These are phyloP conservation scores for Atrichornis clamosus DNA, from an alignment of 2,113 vertebrate genomes.

Conservation along the genomic window DNA sequence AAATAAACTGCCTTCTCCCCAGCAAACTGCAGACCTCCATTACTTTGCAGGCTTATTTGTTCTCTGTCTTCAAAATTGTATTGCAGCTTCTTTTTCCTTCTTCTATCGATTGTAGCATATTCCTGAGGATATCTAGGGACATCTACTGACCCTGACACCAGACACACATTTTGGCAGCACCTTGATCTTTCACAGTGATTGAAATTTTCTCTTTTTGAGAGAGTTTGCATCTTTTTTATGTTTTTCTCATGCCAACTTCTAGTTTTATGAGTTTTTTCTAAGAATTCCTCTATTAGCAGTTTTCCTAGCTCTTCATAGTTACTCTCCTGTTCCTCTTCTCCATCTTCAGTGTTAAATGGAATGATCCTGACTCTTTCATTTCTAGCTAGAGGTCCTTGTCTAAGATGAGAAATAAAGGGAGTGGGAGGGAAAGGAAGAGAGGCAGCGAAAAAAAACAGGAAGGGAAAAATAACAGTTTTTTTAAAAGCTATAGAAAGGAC, in stretches of 20 bases:
- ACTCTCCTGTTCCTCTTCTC: constrained; percentile 81
- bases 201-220: constrained; percentile 27
- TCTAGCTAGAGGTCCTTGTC: constrained; percentile 78
- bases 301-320: constrained; percentile 77
- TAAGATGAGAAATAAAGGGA: constrained; percentile 54
- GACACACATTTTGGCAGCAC: constrained; percentile 34
- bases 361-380: constrained; percentile 86
- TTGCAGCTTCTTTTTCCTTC: constrained; percentile 79
- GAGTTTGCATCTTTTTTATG: constrained; percentile 24
- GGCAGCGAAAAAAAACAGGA: constrained; percentile 42
- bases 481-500: background rate
- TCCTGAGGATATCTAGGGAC: constrained; percentile 80
- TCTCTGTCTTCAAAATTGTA: constrained; percentile 51
- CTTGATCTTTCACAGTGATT: constrained; percentile 45
- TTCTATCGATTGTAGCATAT: constrained; percentile 85
- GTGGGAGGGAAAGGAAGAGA: constrained; percentile 36
- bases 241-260: constrained; percentile 79
- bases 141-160: constrained; percentile 47
- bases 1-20: background rate
- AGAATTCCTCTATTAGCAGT: constrained; percentile 76
- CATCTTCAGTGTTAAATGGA: constrained; percentile 82
- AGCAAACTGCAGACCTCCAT: background rate
- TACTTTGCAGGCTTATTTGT: background rate
- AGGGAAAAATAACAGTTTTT: constrained; percentile 51
- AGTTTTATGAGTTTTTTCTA: constrained; percentile 79